A percentile compares a stretch with the other conserved stretches of the same genome.
These are phyloP conservation scores for Caenorhabditis doughertyi DNA, from an alignment of 2,888 invertebrate species.

Conservation along the genomic window DNA sequence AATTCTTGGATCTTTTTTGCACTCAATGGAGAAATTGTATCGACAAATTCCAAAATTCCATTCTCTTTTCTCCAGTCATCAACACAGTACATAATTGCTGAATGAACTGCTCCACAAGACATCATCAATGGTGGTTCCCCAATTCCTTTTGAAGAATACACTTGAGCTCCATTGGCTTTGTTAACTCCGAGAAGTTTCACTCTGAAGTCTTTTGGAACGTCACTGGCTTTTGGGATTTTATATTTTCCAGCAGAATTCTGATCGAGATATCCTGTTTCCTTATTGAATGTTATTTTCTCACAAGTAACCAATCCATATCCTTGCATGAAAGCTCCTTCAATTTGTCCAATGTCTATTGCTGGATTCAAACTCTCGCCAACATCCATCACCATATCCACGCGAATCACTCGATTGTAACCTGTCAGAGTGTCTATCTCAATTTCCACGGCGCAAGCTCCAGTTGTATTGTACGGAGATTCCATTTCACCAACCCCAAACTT, in stretches of 20 bases:
- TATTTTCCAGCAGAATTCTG: constrained; percentile 94
- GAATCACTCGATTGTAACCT: constrained; percentile 91
- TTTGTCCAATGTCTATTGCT: constrained; percentile 96
- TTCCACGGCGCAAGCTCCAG: constrained; percentile 90
- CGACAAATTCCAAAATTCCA: constrained; percentile 42
- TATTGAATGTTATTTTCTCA: constrained; percentile 87
- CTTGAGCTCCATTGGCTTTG: constrained; percentile 90
- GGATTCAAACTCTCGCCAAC: constrained; percentile 95
- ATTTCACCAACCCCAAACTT: constrained; percentile 56
- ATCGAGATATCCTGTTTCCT: constrained; percentile 84
- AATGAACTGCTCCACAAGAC: constrained; percentile 90
- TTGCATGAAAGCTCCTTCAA: constrained; percentile 95
- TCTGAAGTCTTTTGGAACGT: constrained; percentile 93
- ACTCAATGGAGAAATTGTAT: constrained; percentile 54
- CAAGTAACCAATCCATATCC: constrained; percentile 91
- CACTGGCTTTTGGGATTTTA: constrained; percentile 93
- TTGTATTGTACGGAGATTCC: constrained; percentile 88
- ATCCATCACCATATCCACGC: constrained; percentile 97
- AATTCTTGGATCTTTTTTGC: constrained; percentile 43
- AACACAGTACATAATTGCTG: constrained; percentile 86
- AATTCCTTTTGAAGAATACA: constrained; percentile 91
- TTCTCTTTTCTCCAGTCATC: constrained; percentile 46
- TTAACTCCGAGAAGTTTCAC: constrained; percentile 92
- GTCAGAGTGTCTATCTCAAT: constrained; percentile 95
- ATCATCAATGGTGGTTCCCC: constrained; percentile 76